Base-by-base conservation (phyloP, 2,797 vertebrate species). In the Oryzias sinensis region DNA sequence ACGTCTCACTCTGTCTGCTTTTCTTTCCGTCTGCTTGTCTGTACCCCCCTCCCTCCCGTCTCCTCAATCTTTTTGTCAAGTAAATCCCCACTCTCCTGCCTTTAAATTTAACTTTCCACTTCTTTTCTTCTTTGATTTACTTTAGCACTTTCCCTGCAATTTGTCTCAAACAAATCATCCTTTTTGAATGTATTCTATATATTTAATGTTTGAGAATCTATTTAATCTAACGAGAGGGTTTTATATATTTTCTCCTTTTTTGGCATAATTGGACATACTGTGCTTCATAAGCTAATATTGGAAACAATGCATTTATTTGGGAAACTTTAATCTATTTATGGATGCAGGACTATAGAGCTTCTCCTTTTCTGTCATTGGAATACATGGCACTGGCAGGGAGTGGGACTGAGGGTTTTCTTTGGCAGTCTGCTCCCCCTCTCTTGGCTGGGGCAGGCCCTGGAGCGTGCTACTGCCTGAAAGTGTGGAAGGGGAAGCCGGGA, bases 381-480 rank as follows among this genome's bases (percentile, higher is more conserved):
- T 77, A 84, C 80, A 79, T 62, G 64, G 70, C 68, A 47, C 75
- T 88, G 90, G 90, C 87, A 87, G 79, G 60, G 80, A 16, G 68
- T 78, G 62, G 68, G 82, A 80, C 82, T 81, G 85, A 87, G 89
- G 90, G 78, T 91, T 92, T 92, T 89, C 70, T 86, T 70, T 86
- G 88, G 92, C 91, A 91, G 88, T 79, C 83, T 87, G 69, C 79
- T 86, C 83, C 89, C 76, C 71, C 52, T 81, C 74, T 86, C 68
- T 88, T 90, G 59, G 81, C 90, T 78, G 87, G 83, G 88, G 89
- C 90, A 71, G 86, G 83, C 87, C 90, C 84, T 91, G 83, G 84
- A 88, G 92, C 81, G 84, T 86, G 93, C 93, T 95, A 94, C 94
- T 96, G 94, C 92, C 93, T 94, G 89, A 74, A 82, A 92, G 84